Evolutionary conservation across 2,113 vertebrate species (phyloP), one percentile per base, ranked within the genome.

Genomic region (Plestiodon gilberti): DNA sequence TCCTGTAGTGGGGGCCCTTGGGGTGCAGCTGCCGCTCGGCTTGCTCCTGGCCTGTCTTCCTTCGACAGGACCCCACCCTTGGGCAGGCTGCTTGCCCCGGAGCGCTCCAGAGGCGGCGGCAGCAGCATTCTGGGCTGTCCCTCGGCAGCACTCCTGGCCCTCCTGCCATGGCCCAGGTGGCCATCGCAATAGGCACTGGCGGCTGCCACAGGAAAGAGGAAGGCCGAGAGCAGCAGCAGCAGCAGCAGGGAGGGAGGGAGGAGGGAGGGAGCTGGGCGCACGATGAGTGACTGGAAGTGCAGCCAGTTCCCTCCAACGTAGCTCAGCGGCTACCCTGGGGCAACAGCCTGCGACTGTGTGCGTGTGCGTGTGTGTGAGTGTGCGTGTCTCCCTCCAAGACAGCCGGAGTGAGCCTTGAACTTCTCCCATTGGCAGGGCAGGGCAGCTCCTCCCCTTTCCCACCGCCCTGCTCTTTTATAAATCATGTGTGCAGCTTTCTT

Each of bases 371-470:
- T 25, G 40, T 13, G 43, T 52, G 40, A 8, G 40, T 23, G 17
- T 17, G 30, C 15, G 30, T 13, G 76, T 1, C 14, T 64, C 17
- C 15, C 38, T 43, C 23, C 61, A 40, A 52, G 78, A 57, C 62
- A 59, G 78, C 77, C 33, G 11, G 57, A 1, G 84, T 61, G 73
- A 38, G 75, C 40, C 61, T 15, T 25, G 74, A 80, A 14, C 85
- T 64, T 30, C 88, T 92, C 80, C 84, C 89, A 91, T 90, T 91
- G 89, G 91, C 89, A 85, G 89, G 79, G 79, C 65, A 14, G 71
- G 2, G 61, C 65, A 74, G 85, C 81, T 83, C 91, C 91, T 80
- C 89, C 91, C 86, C 81, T 25, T 67, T 71, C 90, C 78, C 78
- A 15, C 86, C 81, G 83, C 82, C 88, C 86, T 78, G 84, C 86